Conservation (phyloP, 2,113 vertebrate genomes). For the Leucopternis melanops region DNA sequence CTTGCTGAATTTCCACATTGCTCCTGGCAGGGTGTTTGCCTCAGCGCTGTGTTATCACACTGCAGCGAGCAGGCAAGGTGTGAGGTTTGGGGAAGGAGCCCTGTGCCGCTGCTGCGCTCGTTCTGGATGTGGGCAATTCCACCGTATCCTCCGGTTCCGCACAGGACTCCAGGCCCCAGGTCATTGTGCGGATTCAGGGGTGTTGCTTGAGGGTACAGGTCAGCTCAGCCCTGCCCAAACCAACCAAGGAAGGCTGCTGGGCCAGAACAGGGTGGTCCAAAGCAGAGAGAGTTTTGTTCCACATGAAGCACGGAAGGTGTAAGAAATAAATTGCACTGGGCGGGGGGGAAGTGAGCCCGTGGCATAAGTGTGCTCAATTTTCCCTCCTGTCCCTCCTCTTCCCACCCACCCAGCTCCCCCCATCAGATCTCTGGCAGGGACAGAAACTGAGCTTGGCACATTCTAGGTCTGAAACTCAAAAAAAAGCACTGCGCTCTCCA, state of each 20-base stretch:
- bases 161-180: background rate
- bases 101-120: background rate
- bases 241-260: background rate
- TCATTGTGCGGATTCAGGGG: background rate
- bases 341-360: background rate
- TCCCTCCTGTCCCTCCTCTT: background rate
- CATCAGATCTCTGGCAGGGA: background rate
- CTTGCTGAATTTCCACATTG: background rate
- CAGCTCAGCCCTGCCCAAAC: background rate
- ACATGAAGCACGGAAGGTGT: background rate
- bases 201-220: background rate
- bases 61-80: background rate
- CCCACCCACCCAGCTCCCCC: background rate
- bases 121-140: fast-evolving
- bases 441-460: background rate
- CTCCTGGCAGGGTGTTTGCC: background rate
- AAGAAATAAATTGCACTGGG: background rate
- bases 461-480: background rate
- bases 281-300: background rate
- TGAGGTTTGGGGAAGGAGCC: background rate
- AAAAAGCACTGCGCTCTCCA: background rate
- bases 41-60: background rate
- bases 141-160: background rate
- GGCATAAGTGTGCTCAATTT: background rate
- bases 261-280: background rate